Base-by-base conservation (phyloP, 2,113 vertebrate genomes). In the Leptobrachium ailaonicum region DNA sequence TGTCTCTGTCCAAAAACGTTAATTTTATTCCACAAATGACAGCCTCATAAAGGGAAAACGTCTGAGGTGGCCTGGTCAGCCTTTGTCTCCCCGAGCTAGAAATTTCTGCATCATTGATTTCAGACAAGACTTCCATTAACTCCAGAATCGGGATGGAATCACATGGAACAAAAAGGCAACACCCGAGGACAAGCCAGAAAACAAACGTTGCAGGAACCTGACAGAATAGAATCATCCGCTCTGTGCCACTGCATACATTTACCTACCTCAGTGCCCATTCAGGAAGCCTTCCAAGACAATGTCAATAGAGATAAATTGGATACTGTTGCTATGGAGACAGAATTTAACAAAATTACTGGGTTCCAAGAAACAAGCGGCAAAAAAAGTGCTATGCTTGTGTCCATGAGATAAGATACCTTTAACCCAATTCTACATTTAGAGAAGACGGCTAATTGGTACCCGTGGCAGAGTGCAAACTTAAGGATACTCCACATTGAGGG, bases 191-290 rank as follows among this genome's bases (percentile, higher is more conserved):
- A 98, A 98, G 96, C 89, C 89, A 94, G 90, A 94, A 97, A 96
- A 98, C 97, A 98, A 98, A 96, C 86, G 95, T 90, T 95, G 95
- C 93, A 94, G 95, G 91, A 90, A 92, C 92, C 91, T 91, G 86
- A 83, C 93, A 94, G 96, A 97, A 98, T 96, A 94, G 95, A 98
- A 97, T 98, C 96, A 97, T 97, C 95, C 96, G 95, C 96, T 96
- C 91, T 84, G 89, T 98, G 96, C 97, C 97, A 97, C 91, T 88
- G 97, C 96, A 98, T 98, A 96, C 95, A 98, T 98, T 97, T 96
- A 98, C 97, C 97, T 97, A 96, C 97, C 95, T 96, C 95, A 95
- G 94, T 66, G 96, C 86, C 93, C 90, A 95, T 97, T 98, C 95
- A 97, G 87, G 80, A 62, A 11, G 78, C 40, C 42, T 82, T 87